These are phyloP conservation scores for Nymphalis c-album DNA, from an alignment of 2,888 invertebrate species.

Conservation along the genomic window DNA sequence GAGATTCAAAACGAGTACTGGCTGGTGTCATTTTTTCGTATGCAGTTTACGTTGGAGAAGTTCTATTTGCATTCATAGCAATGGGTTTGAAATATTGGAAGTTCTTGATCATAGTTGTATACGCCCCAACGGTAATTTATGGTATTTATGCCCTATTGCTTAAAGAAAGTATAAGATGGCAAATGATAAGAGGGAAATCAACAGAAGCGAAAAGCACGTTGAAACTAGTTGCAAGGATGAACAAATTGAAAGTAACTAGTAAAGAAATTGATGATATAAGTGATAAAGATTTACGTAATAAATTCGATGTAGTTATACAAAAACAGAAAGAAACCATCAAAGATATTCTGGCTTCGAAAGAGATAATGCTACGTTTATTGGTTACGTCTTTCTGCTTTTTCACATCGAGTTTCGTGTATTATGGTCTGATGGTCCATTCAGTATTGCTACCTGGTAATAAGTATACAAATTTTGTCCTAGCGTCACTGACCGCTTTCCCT, in stretches of 20 bases:
- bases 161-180: constrained; percentile 67
- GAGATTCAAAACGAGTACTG: constrained; percentile 62
- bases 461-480: constrained; percentile 63
- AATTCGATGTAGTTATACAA: constrained; percentile 57
- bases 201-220: constrained; percentile 57
- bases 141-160: constrained; percentile 52
- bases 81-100: constrained; percentile 67
- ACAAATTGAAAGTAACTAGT: constrained; percentile 52
- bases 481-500: constrained; percentile 62
- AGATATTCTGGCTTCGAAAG: constrained; percentile 60
- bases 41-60: constrained; percentile 65
- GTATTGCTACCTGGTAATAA: constrained; percentile 66
- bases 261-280: constrained; percentile 56
- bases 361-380: constrained; percentile 59
- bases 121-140: constrained; percentile 59
- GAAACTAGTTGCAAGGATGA: constrained; percentile 53
- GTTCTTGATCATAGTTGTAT: constrained; percentile 54
- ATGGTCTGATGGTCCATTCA: constrained; percentile 61
- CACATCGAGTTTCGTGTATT: constrained; percentile 65
- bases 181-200: constrained; percentile 60
- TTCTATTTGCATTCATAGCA: constrained; percentile 59
- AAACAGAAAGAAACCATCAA: constrained; percentile 57
- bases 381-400: constrained; percentile 65
- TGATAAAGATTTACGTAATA: constrained; percentile 53
- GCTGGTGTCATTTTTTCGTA: constrained; percentile 66